Conservation (phyloP, 2,113 vertebrate species). For the Chiloscyllium plagiosum region DNA sequence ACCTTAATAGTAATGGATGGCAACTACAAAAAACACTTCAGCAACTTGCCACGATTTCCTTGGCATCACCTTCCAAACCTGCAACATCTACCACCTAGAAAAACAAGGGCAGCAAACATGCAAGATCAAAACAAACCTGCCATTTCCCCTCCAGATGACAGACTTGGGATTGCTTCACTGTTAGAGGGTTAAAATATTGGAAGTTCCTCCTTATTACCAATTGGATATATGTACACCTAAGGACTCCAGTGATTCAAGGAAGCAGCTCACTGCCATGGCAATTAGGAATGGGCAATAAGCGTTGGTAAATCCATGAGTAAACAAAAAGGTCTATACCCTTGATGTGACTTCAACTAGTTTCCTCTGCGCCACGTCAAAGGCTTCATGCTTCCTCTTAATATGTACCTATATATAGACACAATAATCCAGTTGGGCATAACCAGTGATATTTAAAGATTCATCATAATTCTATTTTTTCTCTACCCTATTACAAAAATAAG, state of each 20-base stretch:
- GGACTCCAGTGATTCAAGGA: not conserved
- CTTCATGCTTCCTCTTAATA: not conserved
- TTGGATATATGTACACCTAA: not conserved
- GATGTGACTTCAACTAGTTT: not conserved
- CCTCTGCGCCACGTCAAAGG: not conserved
- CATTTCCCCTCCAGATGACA: not conserved
- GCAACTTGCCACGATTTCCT: not conserved
- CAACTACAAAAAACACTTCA: not conserved
- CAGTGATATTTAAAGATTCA: not conserved
- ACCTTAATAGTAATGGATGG: too few relatives aligned
- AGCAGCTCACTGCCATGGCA: not conserved
- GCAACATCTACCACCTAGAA: not conserved
- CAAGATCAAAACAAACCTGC: not conserved
- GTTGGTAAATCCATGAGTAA: not conserved
- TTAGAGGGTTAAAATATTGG: not conserved
- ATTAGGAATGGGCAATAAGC: not conserved
- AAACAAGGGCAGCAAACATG: not conserved
- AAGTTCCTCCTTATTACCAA: not conserved
- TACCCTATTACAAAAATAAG: not conserved
- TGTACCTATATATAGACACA: not conserved
- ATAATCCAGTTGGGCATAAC: not conserved
- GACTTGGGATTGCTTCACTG: not conserved
- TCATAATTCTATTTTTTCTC: not conserved
- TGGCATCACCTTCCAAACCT: not conserved
- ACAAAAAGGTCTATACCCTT: not conserved